Evolutionary conservation across 1,140 invertebrate species (phyloP).

Genomic region (Drosophila melanogaster): DNA sequence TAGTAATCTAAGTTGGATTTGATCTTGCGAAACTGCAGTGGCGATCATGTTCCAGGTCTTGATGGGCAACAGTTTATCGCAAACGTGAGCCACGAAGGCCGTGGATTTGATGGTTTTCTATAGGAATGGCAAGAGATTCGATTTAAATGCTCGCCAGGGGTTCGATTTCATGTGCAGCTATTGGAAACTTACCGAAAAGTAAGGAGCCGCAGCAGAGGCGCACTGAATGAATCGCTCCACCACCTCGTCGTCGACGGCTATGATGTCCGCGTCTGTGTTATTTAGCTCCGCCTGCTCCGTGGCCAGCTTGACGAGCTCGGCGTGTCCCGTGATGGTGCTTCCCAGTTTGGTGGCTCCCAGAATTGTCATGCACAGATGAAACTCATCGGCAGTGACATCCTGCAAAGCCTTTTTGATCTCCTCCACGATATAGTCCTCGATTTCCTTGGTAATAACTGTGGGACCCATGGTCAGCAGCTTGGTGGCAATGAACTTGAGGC

Average conservation of each 20-base stretch:
- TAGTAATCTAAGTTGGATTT: slow-evolving; percentile 92
- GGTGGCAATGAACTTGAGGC: slow-evolving; percentile 93
- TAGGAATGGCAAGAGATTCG: slow-evolving; percentile 80
- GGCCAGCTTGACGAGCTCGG: slow-evolving; percentile 93
- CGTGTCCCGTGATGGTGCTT: slow-evolving; percentile 92
- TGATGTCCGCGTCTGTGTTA: slow-evolving; percentile 90
- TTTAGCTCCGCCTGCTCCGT: slow-evolving; percentile 92
- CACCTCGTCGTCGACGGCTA: slow-evolving; percentile 91
- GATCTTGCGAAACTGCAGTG: slow-evolving; percentile 87
- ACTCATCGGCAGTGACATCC: slow-evolving; percentile 96
- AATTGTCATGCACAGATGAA: slow-evolving; percentile 94
- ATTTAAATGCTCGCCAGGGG: slow-evolving; percentile 15
- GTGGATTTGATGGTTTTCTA: slow-evolving; percentile 95
- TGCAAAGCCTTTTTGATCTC: slow-evolving; percentile 95
- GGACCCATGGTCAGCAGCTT: slow-evolving; percentile 93
- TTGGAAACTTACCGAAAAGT: slow-evolving; percentile 91
- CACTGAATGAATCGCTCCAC: slow-evolving; percentile 93
- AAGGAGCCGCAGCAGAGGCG: slow-evolving; percentile 92
- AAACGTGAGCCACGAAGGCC: slow-evolving; percentile 94
- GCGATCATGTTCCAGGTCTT: slow-evolving; percentile 86
- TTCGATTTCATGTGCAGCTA: background rate
- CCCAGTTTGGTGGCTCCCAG: slow-evolving; percentile 92
- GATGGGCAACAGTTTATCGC: slow-evolving; percentile 91
- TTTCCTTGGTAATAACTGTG: slow-evolving; percentile 92
- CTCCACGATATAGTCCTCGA: slow-evolving; percentile 93